A percentile compares a stretch with the other conserved stretches of the same genome.
These are phyloP conservation scores for Aythya baeri DNA, from an alignment of 2,113 vertebrate genomes.

Conservation along the genomic window DNA sequence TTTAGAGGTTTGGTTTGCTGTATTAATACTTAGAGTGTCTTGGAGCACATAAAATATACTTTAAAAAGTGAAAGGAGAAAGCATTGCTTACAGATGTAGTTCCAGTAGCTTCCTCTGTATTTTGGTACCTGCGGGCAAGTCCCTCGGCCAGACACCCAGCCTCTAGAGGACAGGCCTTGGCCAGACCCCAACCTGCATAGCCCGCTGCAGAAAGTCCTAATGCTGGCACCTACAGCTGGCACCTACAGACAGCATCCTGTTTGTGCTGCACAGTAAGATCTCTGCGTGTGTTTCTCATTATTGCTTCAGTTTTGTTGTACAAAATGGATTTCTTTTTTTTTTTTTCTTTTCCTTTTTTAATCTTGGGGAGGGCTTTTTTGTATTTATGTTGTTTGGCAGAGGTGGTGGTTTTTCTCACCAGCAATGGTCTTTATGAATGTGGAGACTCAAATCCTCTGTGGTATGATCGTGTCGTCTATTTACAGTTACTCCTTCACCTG, in stretches of 20 bases:
- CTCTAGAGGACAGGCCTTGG: conserved; percentile 26
- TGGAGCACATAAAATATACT: conserved; percentile 10
- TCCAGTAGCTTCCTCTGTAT: neutral
- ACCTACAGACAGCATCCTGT: neutral
- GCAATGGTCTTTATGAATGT: neutral
- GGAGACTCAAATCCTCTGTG: neutral
- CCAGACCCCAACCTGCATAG: neutral
- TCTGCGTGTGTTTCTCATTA: neutral
- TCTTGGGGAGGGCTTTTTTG: neutral
- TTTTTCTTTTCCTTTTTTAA: neutral
- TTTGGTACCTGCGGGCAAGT: neutral
- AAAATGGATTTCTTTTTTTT: neutral
- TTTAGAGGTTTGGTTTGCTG: conserved; percentile 48
- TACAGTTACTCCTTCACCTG: neutral
- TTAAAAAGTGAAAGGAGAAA: neutral
- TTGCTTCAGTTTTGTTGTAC: neutral
- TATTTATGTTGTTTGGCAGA: no score
- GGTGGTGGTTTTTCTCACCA: no score
- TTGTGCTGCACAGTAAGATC: neutral
- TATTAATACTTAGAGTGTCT: conserved; percentile 32
- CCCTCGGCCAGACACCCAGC: neutral
- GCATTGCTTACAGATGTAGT: neutral
- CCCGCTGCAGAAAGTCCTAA: neutral
- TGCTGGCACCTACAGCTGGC: neutral
- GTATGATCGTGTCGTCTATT: neutral